These are phyloP conservation scores for Cylas formicarius DNA, from an alignment of 1,140 invertebrate genomes.

Conservation along the genomic window DNA sequence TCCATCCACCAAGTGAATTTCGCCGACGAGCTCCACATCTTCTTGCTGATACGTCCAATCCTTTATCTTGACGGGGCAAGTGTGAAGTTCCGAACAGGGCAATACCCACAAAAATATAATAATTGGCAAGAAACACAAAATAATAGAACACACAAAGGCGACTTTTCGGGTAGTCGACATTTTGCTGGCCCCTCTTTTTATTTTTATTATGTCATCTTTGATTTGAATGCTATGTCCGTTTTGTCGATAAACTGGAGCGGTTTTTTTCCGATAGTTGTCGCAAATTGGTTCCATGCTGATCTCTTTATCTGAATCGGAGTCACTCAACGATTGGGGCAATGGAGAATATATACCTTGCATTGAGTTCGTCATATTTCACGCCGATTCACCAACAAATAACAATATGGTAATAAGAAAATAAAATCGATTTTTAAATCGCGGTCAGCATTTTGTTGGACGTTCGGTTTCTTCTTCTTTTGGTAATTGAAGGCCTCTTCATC, in stretches of 20 bases:
- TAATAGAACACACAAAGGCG: slow-evolving; percentile 59
- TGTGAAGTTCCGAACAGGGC: slow-evolving; percentile 58
- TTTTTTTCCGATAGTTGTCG: slow-evolving; percentile 31
- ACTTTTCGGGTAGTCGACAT: slow-evolving; percentile 56
- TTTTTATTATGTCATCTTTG: slow-evolving; percentile 49
- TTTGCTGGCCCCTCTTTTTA: slow-evolving; percentile 46
- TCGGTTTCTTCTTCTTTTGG: too few species aligned
- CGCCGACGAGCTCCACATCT: slow-evolving; percentile 63
- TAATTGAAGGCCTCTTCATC: too few species aligned
- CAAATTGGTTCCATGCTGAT: slow-evolving; percentile 40
- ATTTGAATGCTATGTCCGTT: slow-evolving; percentile 32
- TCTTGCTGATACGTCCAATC: slow-evolving; percentile 65
- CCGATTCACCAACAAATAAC: too few species aligned
- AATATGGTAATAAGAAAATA: too few species aligned
- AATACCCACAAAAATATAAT: slow-evolving; percentile 66
- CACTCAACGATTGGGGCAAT: slow-evolving; percentile 62
- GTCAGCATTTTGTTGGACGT: too few species aligned
- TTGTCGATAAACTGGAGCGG: slow-evolving; percentile 23
- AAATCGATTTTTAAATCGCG: too few species aligned
- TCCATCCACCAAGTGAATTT: slow-evolving; percentile 59
- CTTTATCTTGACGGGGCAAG: slow-evolving; percentile 54
- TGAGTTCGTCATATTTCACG: slow-evolving; percentile 32
- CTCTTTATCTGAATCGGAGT: slow-evolving; percentile 68
- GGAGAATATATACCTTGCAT: slow-evolving; percentile 56
- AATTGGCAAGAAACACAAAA: slow-evolving; percentile 62